Percentiles rank a stretch among this genome's conserved stretches.
Evolutionary conservation across 2,888 invertebrate genomes (phyloP).

Genomic region (Yponomeuta malinellus): DNA sequence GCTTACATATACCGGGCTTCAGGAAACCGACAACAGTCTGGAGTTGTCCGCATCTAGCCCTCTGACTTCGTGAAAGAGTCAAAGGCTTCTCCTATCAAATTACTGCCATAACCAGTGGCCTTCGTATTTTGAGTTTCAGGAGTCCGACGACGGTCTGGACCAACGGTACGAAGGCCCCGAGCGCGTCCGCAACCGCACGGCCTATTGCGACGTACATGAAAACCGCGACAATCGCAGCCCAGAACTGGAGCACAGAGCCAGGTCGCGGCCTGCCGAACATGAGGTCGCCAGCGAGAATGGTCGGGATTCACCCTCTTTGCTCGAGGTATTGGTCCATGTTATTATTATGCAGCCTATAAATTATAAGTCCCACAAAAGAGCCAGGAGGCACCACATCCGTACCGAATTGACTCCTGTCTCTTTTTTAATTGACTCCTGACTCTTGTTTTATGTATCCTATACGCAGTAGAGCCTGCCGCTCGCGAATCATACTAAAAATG

Average conservation of each 20-base stretch:
- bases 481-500: too few relatives aligned
- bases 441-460: too few relatives aligned
- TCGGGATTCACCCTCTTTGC: constrained; percentile 52
- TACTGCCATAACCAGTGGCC: neutral
- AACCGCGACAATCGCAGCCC: neutral
- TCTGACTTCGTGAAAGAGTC: too few relatives aligned
- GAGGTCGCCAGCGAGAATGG: constrained; percentile 28
- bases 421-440: too few relatives aligned
- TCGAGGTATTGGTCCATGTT: constrained; percentile 31
- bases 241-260: neutral
- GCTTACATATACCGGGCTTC: neutral
- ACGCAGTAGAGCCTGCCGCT: too few relatives aligned
- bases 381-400: too few relatives aligned
- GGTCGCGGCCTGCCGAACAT: neutral
- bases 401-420: too few relatives aligned
- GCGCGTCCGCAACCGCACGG: neutral
- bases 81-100: too few relatives aligned
- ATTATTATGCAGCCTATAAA: too few relatives aligned
- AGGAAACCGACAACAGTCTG: neutral
- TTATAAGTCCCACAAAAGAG: too few relatives aligned
- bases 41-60: neutral
- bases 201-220: neutral
- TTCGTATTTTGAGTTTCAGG: neutral
- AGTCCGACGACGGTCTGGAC: neutral
- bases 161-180: neutral